Evolutionary conservation across 2,113 vertebrate genomes (phyloP).

Genomic region (Cryptotis parvus): DNA sequence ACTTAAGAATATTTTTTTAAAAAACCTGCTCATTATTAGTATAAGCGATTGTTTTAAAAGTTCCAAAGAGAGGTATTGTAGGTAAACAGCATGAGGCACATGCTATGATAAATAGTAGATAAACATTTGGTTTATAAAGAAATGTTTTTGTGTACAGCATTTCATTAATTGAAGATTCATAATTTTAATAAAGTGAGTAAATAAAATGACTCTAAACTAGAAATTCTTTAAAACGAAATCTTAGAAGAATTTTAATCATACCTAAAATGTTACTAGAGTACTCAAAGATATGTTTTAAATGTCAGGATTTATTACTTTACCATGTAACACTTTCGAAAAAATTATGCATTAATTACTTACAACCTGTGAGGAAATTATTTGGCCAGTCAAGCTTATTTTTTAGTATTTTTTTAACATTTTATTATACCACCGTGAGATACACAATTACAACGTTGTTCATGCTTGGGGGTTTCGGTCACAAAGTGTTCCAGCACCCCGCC

Average conservation of each 20-base stretch:
- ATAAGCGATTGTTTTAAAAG: neutral
- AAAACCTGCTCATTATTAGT: neutral
- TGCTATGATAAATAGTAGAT: neutral
- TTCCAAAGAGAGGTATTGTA: neutral
- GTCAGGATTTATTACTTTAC: neutral
- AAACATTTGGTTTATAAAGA: conserved; percentile 29
- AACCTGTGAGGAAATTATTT: neutral
- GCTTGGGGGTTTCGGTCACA: too few relatives aligned
- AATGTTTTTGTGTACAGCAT: neutral
- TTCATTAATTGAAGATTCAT: conserved; percentile 12
- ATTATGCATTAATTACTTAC: neutral
- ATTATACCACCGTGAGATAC: too few relatives aligned
- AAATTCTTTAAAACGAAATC: neutral
- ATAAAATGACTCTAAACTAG: neutral
- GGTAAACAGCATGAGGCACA: neutral
- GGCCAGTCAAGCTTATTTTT: neutral
- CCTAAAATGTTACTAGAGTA: neutral
- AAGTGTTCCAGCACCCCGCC: too few relatives aligned
- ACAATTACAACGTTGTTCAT: too few relatives aligned
- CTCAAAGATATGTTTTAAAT: neutral
- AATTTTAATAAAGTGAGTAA: neutral
- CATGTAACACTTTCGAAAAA: neutral
- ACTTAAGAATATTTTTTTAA: neutral
- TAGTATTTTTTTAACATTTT: neutral
- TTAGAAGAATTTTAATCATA: conserved; percentile 44